phyloP scores from a whole-genome alignment of 2,113 vertebrate genomes.

The Nannospalax galili region DNA sequence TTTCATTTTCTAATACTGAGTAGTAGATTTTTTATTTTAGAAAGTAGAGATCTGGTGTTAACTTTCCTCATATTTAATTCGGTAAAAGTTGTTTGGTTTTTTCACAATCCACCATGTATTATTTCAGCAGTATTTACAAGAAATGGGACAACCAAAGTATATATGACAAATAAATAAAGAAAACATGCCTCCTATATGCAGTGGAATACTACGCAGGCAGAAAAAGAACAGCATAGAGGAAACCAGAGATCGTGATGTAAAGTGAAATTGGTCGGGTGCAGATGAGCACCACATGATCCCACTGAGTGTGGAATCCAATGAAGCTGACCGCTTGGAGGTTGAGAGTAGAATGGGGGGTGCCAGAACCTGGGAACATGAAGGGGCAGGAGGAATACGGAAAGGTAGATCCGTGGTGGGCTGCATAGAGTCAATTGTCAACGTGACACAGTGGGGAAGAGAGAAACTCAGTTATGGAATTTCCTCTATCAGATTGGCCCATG shows the following conservation, averaged over 20 bases:
- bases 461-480: too few relatives aligned
- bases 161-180: not conserved
- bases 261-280: not conserved
- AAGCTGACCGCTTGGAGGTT: not conserved
- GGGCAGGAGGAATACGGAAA: not conserved
- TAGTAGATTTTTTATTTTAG: conserved; percentile 91
- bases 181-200: not conserved
- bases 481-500: too few relatives aligned
- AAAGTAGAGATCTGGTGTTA: conserved; percentile 92
- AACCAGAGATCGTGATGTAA: not conserved
- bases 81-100: conserved; percentile 87
- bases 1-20: too few relatives aligned
- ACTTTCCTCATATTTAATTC: conserved; percentile 92
- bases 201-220: not conserved
- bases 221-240: not conserved
- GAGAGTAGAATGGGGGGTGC: not conserved
- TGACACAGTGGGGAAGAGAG: too few relatives aligned
- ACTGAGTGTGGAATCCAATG: not conserved
- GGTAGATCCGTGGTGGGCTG: too few relatives aligned
- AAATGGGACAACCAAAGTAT: not conserved
- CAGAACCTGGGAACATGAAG: not conserved
- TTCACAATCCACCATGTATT: conserved; percentile 92
- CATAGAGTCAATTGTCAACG: too few relatives aligned
- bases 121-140: not conserved
- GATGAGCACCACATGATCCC: not conserved